Conservation (phyloP, 2,888 invertebrate species). For the Coremacera marginata region DNA sequence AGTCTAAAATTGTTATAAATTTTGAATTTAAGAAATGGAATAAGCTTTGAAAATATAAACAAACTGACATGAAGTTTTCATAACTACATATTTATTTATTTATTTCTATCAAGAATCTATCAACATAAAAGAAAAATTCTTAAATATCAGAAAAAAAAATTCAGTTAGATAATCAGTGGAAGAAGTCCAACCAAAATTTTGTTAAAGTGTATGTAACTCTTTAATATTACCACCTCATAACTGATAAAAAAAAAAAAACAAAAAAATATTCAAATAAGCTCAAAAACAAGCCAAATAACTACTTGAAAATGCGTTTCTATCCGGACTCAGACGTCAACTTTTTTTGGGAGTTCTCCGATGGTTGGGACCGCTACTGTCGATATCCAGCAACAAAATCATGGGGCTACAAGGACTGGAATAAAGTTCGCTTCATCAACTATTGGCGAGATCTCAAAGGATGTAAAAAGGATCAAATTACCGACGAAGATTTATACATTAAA, state of each 20-base stretch:
- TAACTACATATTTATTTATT: background rate
- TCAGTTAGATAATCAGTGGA: background rate
- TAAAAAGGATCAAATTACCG: background rate
- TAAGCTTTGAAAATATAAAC: background rate
- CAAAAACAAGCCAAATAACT: background rate
- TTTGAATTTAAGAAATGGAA: background rate
- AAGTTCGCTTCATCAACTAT: slow-evolving; percentile 47
- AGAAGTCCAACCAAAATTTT: background rate
- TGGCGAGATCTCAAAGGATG: slow-evolving; percentile 54
- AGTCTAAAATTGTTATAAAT: background rate
- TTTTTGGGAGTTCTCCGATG: slow-evolving; percentile 52
- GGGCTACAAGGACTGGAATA: slow-evolving; percentile 47
- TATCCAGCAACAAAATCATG: slow-evolving; percentile 53
- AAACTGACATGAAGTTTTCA: background rate
- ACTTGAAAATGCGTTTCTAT: slow-evolving; percentile 53
- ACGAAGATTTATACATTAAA: background rate
- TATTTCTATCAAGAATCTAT: background rate
- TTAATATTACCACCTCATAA: too few species aligned
- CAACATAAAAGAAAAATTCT: background rate
- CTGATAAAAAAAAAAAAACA: background rate
- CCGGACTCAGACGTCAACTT: slow-evolving; percentile 52
- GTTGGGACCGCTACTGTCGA: slow-evolving; percentile 51
- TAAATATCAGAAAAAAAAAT: background rate
- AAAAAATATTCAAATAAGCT: background rate
- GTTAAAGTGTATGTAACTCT: too few species aligned